phyloP scores from a whole-genome alignment of 2,797 vertebrate species.

The Aratinga solstitialis region DNA sequence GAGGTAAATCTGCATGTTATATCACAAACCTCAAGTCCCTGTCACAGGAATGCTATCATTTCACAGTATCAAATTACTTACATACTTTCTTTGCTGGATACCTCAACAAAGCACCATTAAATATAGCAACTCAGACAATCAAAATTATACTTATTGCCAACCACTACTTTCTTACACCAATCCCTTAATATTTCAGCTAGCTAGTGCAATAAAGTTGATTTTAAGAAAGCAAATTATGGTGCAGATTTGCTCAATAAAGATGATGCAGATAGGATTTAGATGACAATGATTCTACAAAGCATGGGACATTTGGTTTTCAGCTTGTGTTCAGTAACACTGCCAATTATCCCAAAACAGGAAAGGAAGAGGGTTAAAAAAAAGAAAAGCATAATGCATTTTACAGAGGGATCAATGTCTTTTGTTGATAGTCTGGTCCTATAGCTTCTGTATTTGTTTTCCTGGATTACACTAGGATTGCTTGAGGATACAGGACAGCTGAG shows the following conservation, averaged over 20 bases:
- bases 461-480: background rate
- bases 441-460: background rate
- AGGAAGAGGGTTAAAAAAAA: background rate
- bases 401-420: background rate
- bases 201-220: background rate
- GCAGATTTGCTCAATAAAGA: background rate
- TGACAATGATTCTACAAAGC: background rate
- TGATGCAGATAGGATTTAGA: background rate
- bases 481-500: background rate
- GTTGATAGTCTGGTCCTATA: background rate
- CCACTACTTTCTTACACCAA: background rate
- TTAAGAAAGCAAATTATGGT: background rate
- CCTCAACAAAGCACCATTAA: background rate
- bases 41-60: background rate
- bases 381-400: background rate
- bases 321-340: background rate
- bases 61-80: background rate
- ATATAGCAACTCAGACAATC: background rate
- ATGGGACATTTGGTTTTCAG: background rate
- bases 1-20: background rate
- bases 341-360: background rate
- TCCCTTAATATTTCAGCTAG: background rate
- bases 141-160: background rate
- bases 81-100: background rate
- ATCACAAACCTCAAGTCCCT: background rate